Base-by-base conservation (phyloP, 1,140 invertebrate species). In the Zaprionus davidi region DNA sequence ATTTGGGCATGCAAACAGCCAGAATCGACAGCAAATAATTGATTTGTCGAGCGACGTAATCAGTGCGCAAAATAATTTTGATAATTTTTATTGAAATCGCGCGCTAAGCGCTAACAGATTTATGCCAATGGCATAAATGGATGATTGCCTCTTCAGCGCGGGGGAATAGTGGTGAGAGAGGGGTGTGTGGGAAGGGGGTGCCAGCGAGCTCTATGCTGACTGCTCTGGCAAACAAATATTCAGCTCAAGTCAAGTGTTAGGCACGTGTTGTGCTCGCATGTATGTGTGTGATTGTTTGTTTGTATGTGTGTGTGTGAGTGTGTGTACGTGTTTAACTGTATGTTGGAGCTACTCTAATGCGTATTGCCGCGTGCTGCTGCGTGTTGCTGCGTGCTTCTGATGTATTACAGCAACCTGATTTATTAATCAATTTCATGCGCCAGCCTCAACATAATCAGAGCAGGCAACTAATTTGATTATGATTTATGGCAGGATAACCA, bases 371-470 rank as follows among this genome's bases (percentile, higher is more conserved):
- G 31, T 31, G 13, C n/a, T 51, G 26, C 13, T 62, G 62, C 28
- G 44, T 24, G 5, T 49, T 63, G 22, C 60, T 63, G 49, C 20
- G 44, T 63, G 53, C 71, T 62, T 62, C 66, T 84, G 82, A 84
- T 84, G 85, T 84, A 85, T 84, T 81, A 81, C 38, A 72, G 62
- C 46, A 62, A 72, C 44, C 74, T 69, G 85, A 58, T 59, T 76
- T 84, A 88, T 88, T 88, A 87, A 87, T 88, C 84, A 87, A 81
- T 84, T 88, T 90, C 75, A 88, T 84, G 81, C 78, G 72, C 55
- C 57, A 66, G 78, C 63, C 60, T 73, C 81, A 74, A 72, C 68
- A 78, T 87, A 87, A 86, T 76, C 68, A 71, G 63, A 49, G 69
- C 63, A 49, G 67, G 31, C 34, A 15, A 64, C 71, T 84, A 84